Base-by-base conservation (phyloP, 2,113 vertebrate genomes). In the Indicator maculatus region DNA sequence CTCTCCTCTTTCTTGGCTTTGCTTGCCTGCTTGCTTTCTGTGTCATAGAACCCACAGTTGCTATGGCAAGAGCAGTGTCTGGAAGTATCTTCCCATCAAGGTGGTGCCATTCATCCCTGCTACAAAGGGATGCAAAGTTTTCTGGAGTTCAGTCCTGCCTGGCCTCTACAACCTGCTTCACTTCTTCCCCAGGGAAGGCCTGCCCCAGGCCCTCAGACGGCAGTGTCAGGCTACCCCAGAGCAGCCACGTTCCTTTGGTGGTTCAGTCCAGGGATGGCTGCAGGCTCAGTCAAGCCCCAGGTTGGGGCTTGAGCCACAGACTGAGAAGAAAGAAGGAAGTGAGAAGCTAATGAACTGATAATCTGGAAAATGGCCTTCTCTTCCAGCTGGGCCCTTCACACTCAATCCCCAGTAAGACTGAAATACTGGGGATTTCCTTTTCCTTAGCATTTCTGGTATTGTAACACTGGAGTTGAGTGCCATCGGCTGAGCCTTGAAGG, bases 81-180 rank as follows among this genome's bases (percentile, higher is more conserved):
- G 52, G 52, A 64, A 75, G 59, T 16, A 16, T 12, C 3, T 4
- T 61, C 77, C n/a, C 36, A 21, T 47, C 19, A 20, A 18, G 12
- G n/a, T 28, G 58, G 21, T 52, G 52, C 31, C 0, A 2, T 63
- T 58, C 44, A 17, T 6, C 64, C 31, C 45, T 26, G 47, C 56
- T 59, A 30, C 44, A 44, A 56, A 5, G 4, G 7, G n/a, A 8
- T 5, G 12, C 44, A 61, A 31, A 12, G 9, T 31, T 58, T 61
- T 5, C 4, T 0, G 0, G 8, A 45, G 52, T n/a, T n/a, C 4
- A 3, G 38, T 8, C 5, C 12, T 41, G 53, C 58, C 30, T 8
- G 16, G 12, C 45, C 7, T 47, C 50, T 0, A 0, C 39, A 33
- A 8, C 10, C 45, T 36, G 24, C 52, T 36, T 7, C 13, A 1